These are phyloP conservation scores for Gibbula magus DNA, from an alignment of 2,888 invertebrate genomes.

Conservation along the genomic window DNA sequence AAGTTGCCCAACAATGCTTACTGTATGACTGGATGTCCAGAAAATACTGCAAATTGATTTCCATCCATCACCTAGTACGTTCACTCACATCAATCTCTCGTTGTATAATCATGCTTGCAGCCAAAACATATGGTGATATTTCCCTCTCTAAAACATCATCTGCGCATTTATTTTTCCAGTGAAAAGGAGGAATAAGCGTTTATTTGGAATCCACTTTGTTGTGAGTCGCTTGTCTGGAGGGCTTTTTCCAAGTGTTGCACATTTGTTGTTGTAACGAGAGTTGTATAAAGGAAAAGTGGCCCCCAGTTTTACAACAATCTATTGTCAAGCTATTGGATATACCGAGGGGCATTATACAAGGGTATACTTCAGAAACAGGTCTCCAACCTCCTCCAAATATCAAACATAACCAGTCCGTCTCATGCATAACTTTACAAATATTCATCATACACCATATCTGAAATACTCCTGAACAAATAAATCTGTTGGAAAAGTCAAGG, in stretches of 20 bases:
- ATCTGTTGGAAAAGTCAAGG: neutral
- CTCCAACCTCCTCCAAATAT: neutral
- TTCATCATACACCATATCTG: neutral
- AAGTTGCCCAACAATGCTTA: too few species aligned
- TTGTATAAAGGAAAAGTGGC: conserved; percentile 3
- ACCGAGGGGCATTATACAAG: neutral
- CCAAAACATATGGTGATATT: neutral
- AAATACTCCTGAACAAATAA: neutral
- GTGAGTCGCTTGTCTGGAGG: conserved; percentile 26
- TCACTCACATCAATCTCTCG: neutral
- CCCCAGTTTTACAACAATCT: conserved; percentile 10
- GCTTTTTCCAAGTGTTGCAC: conserved; percentile 1
- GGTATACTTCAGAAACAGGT: neutral
- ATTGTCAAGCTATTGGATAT: neutral
- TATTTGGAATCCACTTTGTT: conserved; percentile 36
- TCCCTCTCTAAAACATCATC: neutral
- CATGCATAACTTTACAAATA: too few species aligned
- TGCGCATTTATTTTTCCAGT: conserved; percentile 35
- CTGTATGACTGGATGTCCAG: neutral
- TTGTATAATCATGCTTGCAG: neutral
- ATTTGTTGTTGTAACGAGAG: conserved; percentile 5
- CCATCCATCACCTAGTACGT: neutral
- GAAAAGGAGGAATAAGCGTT: conserved; percentile 36
- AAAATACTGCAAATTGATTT: neutral
- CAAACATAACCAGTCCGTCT: too few species aligned